A percentile compares a stretch with the other conserved stretches of the same genome.
phyloP scores from a whole-genome alignment of 2,888 invertebrate species.

The Tiliacea aurago region DNA sequence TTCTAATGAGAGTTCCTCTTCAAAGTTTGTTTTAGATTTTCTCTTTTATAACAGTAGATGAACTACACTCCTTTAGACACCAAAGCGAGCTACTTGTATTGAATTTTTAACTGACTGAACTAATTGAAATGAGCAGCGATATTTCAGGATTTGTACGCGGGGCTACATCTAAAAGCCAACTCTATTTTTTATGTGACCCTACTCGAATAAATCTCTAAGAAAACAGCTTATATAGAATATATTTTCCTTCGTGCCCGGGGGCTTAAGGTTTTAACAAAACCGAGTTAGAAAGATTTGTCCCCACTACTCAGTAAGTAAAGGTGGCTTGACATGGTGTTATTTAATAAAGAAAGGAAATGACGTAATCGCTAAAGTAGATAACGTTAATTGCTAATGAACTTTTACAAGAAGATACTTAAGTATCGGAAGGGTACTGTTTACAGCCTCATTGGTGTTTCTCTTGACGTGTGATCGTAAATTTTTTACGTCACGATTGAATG shows the following conservation, averaged over 20 bases:
- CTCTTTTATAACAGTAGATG: conserved; percentile 18
- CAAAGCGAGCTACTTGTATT: conserved; percentile 38
- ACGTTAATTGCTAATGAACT: conserved; percentile 87
- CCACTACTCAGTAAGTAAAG: conserved; percentile 38
- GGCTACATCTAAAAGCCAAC: conserved; percentile 65
- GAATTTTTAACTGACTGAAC: conserved; percentile 61
- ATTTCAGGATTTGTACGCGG: conserved; percentile 67
- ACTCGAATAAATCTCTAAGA: conserved; percentile 69
- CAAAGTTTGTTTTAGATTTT: conserved; percentile 22
- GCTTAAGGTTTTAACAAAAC: conserved; percentile 69
- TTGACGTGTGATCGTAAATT: conserved; percentile 89
- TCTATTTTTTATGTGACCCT: conserved; percentile 69
- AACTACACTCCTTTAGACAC: conserved; percentile 15
- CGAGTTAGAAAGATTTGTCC: conserved; percentile 61
- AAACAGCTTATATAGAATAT: conserved; percentile 69
- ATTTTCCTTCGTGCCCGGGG: conserved; percentile 62
- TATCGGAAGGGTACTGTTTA: conserved; percentile 86
- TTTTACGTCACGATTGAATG: conserved; percentile 89
- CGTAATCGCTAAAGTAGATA: conserved; percentile 72
- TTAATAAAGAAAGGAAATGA: conserved; percentile 67
- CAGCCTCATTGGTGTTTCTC: conserved; percentile 89
- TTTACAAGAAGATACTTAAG: conserved; percentile 84
- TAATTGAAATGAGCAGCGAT: conserved; percentile 68
- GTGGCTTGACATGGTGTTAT: conserved; percentile 38
- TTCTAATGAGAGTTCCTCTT: conserved; percentile 10